Evolutionary conservation across 2,888 invertebrate genomes (phyloP).

Genomic region (Hyppa rectilinea): DNA sequence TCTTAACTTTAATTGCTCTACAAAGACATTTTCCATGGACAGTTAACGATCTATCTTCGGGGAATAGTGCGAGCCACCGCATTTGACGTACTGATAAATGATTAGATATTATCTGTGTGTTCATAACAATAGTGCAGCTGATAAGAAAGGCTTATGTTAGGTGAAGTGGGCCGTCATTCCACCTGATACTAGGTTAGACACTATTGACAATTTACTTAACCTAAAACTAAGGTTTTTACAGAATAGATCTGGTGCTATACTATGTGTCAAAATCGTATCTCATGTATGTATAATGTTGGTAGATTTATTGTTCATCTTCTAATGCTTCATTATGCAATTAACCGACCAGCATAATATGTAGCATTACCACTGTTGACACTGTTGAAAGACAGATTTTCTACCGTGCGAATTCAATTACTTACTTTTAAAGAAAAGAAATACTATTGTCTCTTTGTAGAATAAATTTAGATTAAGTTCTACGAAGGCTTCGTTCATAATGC

Average conservation of each 20-base stretch:
- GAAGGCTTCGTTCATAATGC: conserved; percentile 8
- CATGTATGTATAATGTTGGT: background rate
- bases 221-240: no score
- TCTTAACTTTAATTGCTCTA: background rate
- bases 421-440: background rate
- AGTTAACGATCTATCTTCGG: conserved; percentile 30
- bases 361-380: background rate
- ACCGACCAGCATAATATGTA: background rate
- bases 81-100: conserved; percentile 16
- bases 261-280: background rate
- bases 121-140: background rate
- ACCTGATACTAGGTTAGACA: no score
- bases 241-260: no score
- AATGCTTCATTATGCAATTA: no score
- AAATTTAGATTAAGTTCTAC: background rate
- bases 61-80: conserved; percentile 9
- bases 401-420: background rate
- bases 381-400: background rate
- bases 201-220: no score
- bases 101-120: conserved; percentile 6
- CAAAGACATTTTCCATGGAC: conserved; percentile 16
- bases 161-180: no score
- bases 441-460: background rate
- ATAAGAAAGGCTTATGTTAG: background rate
- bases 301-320: background rate